Conservation (phyloP, 2,888 invertebrate species). For the Dione juno region DNA sequence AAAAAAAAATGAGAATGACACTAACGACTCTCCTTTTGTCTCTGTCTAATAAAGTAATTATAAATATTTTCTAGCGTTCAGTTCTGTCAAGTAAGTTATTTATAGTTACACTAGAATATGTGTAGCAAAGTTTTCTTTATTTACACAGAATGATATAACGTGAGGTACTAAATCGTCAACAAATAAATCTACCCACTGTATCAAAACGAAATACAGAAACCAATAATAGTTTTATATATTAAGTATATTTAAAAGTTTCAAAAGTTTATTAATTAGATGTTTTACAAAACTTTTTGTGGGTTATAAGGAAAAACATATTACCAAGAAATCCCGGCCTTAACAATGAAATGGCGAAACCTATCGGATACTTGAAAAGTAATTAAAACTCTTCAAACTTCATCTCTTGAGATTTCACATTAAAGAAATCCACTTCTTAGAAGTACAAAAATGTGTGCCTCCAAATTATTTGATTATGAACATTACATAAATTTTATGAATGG, state of each 20-base stretch:
- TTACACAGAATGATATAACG: no score
- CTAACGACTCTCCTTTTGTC: no score
- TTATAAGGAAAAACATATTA: constrained; percentile 22
- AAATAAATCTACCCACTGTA: neutral
- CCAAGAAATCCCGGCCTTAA: constrained; percentile 37
- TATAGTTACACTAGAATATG: neutral
- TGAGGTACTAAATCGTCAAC: neutral
- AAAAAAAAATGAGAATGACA: no score
- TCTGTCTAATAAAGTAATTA: no score
- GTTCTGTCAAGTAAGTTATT: no score
- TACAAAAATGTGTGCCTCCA: neutral
- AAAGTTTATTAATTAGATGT: constrained; percentile 15
- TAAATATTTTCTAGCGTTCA: no score
- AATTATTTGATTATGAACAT: neutral
- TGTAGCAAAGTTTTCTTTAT: no score
- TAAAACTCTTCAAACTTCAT: constrained; percentile 63
- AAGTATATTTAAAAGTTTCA: neutral
- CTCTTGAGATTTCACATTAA: constrained; percentile 36
- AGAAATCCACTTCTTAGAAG: constrained; percentile 12
- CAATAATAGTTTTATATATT: neutral
- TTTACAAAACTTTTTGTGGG: constrained; percentile 18
- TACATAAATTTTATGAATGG: neutral
- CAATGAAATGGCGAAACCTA: constrained; percentile 48
- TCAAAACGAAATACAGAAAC: neutral
- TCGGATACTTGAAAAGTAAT: constrained; percentile 62